A percentile compares a stretch with the other conserved stretches of the same genome.
Evolutionary conservation across 2,797 vertebrate genomes (phyloP).

Genomic region (Onychomys leucogaster): DNA sequence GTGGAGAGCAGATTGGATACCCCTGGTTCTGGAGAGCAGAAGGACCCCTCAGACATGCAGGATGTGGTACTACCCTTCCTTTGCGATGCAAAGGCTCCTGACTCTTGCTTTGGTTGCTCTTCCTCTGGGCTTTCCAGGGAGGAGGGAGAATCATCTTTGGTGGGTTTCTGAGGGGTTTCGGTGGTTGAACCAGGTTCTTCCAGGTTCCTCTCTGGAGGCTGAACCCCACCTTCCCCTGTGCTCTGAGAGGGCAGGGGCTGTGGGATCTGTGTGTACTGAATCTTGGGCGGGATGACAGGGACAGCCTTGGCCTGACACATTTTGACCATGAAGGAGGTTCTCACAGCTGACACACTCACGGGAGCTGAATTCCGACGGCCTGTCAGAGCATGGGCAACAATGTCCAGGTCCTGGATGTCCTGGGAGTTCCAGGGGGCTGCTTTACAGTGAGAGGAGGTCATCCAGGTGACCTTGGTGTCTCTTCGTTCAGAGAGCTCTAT

Average conservation of each 20-base stretch:
- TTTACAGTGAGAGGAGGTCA: conserved; percentile 78
- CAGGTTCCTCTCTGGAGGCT: conserved; percentile 81
- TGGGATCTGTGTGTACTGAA: conserved; percentile 98
- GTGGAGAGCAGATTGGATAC: conserved; percentile 65
- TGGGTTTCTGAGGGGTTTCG: conserved; percentile 83
- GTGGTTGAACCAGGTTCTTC: conserved; percentile 75
- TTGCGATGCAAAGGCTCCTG: conserved; percentile 89
- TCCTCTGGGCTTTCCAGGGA: conserved; percentile 82
- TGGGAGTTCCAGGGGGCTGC: conserved; percentile 83
- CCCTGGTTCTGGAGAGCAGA: conserved; percentile 82
- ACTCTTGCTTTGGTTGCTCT: conserved; percentile 89
- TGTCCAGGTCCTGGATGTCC: conserved; percentile 83
- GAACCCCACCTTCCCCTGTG: conserved; percentile 63
- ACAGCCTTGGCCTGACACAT: conserved; percentile 97
- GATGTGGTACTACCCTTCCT: conserved; percentile 80
- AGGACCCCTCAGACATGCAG: conserved; percentile 83
- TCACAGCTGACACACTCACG: conserved; percentile 95
- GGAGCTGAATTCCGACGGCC: conserved; percentile 97
- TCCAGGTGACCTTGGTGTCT: conserved; percentile 83
- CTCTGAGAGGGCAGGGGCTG: conserved; percentile 91
- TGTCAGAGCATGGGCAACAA: conserved; percentile 87
- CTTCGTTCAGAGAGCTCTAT: conserved; percentile 81
- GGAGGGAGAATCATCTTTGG: conserved; percentile 82
- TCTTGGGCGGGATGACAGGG: conserved; percentile 95
- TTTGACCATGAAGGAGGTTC: conserved; percentile 98